Evolutionary conservation across 2,888 invertebrate species (phyloP).

Genomic region (Eupithecia vulgata): DNA sequence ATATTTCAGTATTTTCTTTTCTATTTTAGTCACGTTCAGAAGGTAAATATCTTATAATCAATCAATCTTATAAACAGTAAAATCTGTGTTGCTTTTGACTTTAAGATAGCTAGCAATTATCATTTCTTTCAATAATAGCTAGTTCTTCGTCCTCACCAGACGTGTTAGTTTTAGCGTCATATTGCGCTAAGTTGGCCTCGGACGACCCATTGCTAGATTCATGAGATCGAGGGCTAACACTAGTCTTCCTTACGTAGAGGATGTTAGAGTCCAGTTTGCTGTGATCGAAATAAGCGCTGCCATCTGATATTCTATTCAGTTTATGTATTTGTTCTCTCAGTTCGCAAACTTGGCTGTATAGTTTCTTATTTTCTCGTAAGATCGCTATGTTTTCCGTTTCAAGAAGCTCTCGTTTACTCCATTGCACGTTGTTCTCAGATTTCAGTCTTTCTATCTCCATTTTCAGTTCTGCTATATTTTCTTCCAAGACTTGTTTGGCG

Average conservation of each 20-base stretch:
- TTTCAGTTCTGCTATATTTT: slow-evolving; percentile 72
- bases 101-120: slow-evolving; percentile 43
- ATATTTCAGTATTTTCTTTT: background rate
- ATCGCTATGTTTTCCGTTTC: slow-evolving; percentile 95
- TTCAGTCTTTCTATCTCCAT: slow-evolving; percentile 92
- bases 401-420: slow-evolving; percentile 94
- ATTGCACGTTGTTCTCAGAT: slow-evolving; percentile 96
- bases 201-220: slow-evolving; percentile 78
- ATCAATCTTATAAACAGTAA: too few relatives aligned
- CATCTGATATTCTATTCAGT: slow-evolving; percentile 76
- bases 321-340: slow-evolving; percentile 78
- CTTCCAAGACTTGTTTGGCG: slow-evolving; percentile 77
- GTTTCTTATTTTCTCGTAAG: slow-evolving; percentile 94
- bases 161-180: slow-evolving; percentile 73
- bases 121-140: slow-evolving; percentile 72
- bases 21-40: background rate
- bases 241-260: slow-evolving; percentile 72
- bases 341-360: slow-evolving; percentile 82
- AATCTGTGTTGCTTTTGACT: background rate
- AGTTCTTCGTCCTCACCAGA: slow-evolving; percentile 78
- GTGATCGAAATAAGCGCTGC: slow-evolving; percentile 64
- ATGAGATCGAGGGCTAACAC: slow-evolving; percentile 74
- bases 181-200: slow-evolving; percentile 70
- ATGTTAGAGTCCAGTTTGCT: slow-evolving; percentile 70
- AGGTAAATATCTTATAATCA: background rate